Evolutionary conservation across 2,888 invertebrate genomes (phyloP).

Genomic region (Globia sparganii): DNA sequence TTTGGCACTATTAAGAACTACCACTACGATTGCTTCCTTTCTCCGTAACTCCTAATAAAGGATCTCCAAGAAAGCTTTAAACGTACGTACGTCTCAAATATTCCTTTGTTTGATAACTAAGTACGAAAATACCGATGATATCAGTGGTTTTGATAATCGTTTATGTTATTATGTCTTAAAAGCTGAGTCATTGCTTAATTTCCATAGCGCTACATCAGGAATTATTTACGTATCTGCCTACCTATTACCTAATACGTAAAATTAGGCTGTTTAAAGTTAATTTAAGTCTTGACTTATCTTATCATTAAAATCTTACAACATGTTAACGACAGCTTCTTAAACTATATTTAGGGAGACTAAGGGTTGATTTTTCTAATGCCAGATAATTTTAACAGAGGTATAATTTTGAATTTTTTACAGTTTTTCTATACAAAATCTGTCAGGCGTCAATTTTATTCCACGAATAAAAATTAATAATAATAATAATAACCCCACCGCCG

Average conservation of each 20-base stretch:
- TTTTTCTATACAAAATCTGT: no score
- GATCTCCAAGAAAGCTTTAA: slow-evolving; percentile 14
- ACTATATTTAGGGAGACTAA: background rate
- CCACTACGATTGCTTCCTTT: background rate
- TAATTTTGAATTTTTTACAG: no score
- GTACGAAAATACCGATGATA: slow-evolving; percentile 39
- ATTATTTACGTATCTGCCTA: slow-evolving; percentile 21
- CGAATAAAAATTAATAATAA: no score
- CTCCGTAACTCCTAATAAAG: background rate
- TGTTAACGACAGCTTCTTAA: slow-evolving; percentile 3
- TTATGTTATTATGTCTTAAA: slow-evolving; percentile 31
- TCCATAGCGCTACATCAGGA: slow-evolving; percentile 44
- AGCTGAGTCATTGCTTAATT: slow-evolving; percentile 42
- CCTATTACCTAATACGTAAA: slow-evolving; percentile 16
- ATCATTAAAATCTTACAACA: background rate
- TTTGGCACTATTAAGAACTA: background rate
- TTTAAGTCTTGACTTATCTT: background rate
- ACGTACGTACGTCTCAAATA: slow-evolving; percentile 11
- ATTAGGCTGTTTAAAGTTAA: slow-evolving; percentile 3
- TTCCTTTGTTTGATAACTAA: slow-evolving; percentile 37
- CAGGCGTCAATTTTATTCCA: no score
- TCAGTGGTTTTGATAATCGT: slow-evolving; percentile 46
- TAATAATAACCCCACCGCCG: no score
- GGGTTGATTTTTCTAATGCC: no score
- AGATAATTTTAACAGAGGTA: no score